phyloP scores from a whole-genome alignment of 2,797 vertebrate species.

The Malacoraja senta region DNA sequence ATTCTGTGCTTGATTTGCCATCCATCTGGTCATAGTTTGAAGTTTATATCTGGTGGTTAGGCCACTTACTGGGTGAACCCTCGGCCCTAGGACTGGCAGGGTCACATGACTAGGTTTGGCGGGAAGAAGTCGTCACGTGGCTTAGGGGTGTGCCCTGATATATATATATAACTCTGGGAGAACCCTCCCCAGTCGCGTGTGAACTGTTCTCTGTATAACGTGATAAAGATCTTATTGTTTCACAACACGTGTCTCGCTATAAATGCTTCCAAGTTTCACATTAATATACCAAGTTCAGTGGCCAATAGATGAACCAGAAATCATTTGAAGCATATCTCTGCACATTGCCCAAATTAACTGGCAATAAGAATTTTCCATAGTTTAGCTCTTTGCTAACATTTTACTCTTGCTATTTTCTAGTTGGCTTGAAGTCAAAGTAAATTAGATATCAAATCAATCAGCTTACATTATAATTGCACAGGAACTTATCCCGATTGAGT shows the following conservation, averaged over 20 bases:
- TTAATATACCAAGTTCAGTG: background rate
- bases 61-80: no score
- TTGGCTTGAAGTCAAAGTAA: background rate
- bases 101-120: no score
- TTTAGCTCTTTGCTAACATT: background rate
- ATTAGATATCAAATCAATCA: background rate
- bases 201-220: no score
- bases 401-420: background rate
- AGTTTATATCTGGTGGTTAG: background rate
- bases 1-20: background rate
- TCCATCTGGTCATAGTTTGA: background rate
- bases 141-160: no score
- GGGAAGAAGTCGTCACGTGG: no score
- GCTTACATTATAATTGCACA: background rate
- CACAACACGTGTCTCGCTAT: no score
- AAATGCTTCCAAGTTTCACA: background rate
- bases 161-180: no score
- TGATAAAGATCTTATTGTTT: no score
- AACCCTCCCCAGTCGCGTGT: no score
- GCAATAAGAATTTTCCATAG: background rate
- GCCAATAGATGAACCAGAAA: background rate
- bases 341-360: background rate
- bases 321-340: background rate
- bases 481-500: no score
- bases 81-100: no score